Base-by-base conservation (phyloP, 2,113 vertebrate species). In the Sphaerodactylus townsendi region DNA sequence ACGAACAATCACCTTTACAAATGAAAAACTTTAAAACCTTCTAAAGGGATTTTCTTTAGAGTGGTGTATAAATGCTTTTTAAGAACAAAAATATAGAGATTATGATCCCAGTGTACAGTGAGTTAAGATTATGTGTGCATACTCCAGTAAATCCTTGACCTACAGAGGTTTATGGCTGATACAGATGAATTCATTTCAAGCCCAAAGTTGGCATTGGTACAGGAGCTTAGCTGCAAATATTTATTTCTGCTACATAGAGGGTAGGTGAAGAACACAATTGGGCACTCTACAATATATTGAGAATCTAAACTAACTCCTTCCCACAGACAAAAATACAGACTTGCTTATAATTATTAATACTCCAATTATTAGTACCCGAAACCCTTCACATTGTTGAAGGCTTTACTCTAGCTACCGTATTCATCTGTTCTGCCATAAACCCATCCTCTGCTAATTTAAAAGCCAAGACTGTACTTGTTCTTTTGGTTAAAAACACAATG, bases 81-180 rank as follows among this genome's bases (percentile, higher is more conserved):
- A 86, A 46, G 10, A 74, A 85, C 59, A 81, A 79, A 77, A 35
- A 0, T 28, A 78, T 75, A 87, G 19, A 15, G 90, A 89, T 85
- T 88, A 82, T 4, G 5, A 73, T 62, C 74, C 85, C 48, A 79
- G 66, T 41, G 37, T 83, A 86, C 28, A 79, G 85, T 88, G 80
- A 91, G 39, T 81, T 89, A 88, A 64, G 84, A 90, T 85, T 90
- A 84, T 80, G 21, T 78, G 33, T 66, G 79, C 59, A 30, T 78
- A 77, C 2, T 69, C 83, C 65, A 76, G 53, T 81, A 86, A 92
- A 88, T 85, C 74, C 82, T 79, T 75, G 41, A 85, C 89, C 72
- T 90, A 64, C 62, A 88, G 85, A 81, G 81, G 41, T 92, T 91
- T 89, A 91, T 88, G 81, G 89, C 89, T 82, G 90, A 81, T 92